These are phyloP conservation scores for Choloepus hoffmanni DNA, from an alignment of 2,113 vertebrate species.

Conservation along the genomic window DNA sequence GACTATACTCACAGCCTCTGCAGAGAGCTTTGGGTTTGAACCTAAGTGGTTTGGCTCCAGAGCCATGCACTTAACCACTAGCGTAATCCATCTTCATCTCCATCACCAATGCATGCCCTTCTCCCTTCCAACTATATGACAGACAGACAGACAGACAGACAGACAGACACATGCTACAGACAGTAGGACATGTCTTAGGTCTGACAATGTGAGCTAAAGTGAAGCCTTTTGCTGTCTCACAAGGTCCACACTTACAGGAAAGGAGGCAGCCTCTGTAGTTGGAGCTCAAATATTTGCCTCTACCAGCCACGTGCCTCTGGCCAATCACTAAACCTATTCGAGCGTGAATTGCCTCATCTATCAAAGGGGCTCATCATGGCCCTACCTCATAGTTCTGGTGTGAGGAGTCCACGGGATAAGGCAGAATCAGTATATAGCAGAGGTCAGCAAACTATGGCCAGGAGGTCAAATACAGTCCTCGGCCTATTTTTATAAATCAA, in stretches of 20 bases:
- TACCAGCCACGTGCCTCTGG: neutral
- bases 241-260: neutral
- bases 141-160: rapidly evolving
- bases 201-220: neutral
- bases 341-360: neutral
- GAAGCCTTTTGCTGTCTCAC: neutral
- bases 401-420: neutral
- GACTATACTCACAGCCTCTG: neutral
- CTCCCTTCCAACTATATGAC: neutral
- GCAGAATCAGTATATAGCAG: too few species aligned
- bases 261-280: neutral
- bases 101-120: rapidly evolving
- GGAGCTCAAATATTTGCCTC: neutral
- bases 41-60: too few species aligned
- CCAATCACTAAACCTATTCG: too few species aligned
- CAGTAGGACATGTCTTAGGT: neutral
- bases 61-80: too few species aligned
- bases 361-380: neutral
- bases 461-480: rapidly evolving
- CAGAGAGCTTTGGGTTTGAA: neutral
- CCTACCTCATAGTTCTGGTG: rapidly evolving
- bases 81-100: rapidly evolving
- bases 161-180: rapidly evolving
- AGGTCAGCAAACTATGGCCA: neutral
- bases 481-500: rapidly evolving